Base-by-base conservation (phyloP, 2,888 invertebrate species). In the Ceramica pisi region DNA sequence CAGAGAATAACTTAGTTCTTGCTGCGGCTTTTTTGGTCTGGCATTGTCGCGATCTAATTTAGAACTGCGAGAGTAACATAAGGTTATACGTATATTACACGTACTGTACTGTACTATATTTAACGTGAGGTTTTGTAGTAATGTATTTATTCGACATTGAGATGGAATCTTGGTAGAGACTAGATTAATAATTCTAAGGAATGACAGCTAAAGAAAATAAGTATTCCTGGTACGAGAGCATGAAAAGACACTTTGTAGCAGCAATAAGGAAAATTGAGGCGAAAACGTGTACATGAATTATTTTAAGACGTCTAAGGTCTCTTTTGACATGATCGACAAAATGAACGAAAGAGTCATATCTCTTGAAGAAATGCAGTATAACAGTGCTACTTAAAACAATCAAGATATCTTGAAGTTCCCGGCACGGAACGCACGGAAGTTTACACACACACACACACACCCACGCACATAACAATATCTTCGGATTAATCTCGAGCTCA, bases 381-480 rank as follows among this genome's bases (percentile, higher is more conserved):
- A 66, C 68, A 64, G 64, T 44, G 66, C 78, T 84, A 84, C 84
- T 86, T 80, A 83, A 71, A 74, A 82, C 82, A 87, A 79, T 86
- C 78, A 78, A 72, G 81, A 64, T 76, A 75, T 53, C 78, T 72
- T 48, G 76, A 78, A 78, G 63, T 62, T 77, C 71, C 78, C 78
- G 75, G 70, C 72, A n/a, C n/a, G n/a, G n/a, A n/a, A n/a, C n/a
- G n/a, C n/a, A n/a, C n/a, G n/a, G n/a, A n/a, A n/a, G n/a, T 74
- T 85, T 79, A 82, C 82, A 74, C 70, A 75, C 70, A 66, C 64
- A 71, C 68, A 78, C n/a, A n/a, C n/a, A n/a, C n/a, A n/a, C n/a
- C n/a, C 82, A 74, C 70, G 76, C 70, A 66, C 64, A 71, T 67
- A 77, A 80, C 65, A 69, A 82, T 80, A 80, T 83, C 76, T 73